phyloP scores from a whole-genome alignment of 1,140 invertebrate genomes.

The Saccostrea cuccullata region DNA sequence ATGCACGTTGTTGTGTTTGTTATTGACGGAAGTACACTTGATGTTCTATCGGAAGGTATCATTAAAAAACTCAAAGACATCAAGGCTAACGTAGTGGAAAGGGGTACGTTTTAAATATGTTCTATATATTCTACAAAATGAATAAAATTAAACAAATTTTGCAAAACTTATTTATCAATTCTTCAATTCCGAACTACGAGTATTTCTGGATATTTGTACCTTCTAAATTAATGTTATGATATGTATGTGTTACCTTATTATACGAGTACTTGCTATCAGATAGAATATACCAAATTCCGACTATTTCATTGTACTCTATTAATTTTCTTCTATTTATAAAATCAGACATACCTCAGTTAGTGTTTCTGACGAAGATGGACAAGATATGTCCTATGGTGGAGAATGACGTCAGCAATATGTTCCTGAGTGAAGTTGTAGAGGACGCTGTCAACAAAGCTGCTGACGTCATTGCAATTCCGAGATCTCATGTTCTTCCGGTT shows the following conservation, averaged over 20 bases:
- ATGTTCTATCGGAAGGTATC: background rate
- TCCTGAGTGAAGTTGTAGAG: slow-evolving; percentile 43
- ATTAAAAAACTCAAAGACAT: background rate
- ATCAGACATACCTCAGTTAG: slow-evolving; percentile 44
- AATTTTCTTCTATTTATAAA: background rate
- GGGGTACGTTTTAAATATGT: background rate
- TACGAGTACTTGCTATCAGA: background rate
- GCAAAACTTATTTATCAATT: background rate
- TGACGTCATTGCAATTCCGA: slow-evolving; percentile 52
- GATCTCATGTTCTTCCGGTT: slow-evolving; percentile 52
- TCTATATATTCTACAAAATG: too few species aligned
- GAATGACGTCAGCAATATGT: slow-evolving; percentile 43
- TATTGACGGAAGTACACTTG: background rate
- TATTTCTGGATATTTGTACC: too few species aligned
- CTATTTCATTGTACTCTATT: background rate
- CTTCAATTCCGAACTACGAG: too few species aligned
- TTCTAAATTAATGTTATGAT: too few species aligned
- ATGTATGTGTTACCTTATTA: too few species aligned
- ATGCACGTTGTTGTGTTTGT: background rate
- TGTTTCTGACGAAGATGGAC: slow-evolving; percentile 55
- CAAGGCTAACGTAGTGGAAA: background rate
- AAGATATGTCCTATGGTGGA: slow-evolving; percentile 45
- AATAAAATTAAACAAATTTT: too few species aligned
- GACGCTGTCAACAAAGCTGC: slow-evolving; percentile 50
- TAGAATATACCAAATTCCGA: background rate